These are phyloP conservation scores for Tuta absoluta DNA, from an alignment of 2,888 invertebrate genomes.

Conservation along the genomic window DNA sequence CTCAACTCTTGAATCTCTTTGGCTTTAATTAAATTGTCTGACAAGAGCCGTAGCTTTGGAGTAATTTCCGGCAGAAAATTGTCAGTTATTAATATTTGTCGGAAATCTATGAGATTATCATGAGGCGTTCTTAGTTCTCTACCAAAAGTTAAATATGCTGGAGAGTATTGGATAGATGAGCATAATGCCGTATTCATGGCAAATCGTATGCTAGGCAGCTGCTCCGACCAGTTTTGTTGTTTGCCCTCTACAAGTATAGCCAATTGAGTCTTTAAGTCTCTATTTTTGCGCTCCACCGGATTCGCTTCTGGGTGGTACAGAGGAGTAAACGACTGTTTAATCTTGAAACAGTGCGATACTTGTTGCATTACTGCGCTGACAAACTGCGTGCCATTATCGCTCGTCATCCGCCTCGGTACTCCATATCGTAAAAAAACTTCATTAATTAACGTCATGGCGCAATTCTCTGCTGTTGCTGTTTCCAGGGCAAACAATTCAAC, in stretches of 20 bases:
- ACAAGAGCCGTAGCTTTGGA: slow-evolving; percentile 29
- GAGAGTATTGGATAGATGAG: slow-evolving; percentile 33
- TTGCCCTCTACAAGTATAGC: slow-evolving; percentile 38
- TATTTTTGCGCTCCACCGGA: slow-evolving; percentile 46
- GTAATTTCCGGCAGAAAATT: slow-evolving; percentile 36
- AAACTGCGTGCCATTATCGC: slow-evolving; percentile 37
- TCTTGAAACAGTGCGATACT: slow-evolving; percentile 25
- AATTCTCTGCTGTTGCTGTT: slow-evolving; percentile 32
- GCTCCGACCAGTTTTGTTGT: slow-evolving; percentile 37
- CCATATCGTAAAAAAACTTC: slow-evolving; percentile 35
- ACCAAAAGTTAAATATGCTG: slow-evolving; percentile 42
- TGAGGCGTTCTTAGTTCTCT: slow-evolving; percentile 38
- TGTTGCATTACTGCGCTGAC: slow-evolving; percentile 37
- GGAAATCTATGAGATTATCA: slow-evolving; percentile 32
- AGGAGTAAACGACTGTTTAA: slow-evolving; percentile 38
- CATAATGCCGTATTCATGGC: slow-evolving; percentile 39
- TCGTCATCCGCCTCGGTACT: slow-evolving; percentile 32
- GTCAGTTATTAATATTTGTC: slow-evolving; percentile 27
- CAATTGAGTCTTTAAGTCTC: slow-evolving; percentile 45
- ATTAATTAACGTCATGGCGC: slow-evolving; percentile 30
- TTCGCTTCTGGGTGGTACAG: slow-evolving; percentile 48
- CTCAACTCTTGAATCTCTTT: slow-evolving; percentile 33
- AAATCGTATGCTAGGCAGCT: slow-evolving; percentile 39
- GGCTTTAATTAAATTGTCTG: slow-evolving; percentile 26
- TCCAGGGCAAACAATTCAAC: slow-evolving; percentile 33